Evolutionary conservation across 37 sponge, comb jelly and placozoan species (phyloP), one percentile per base, ranked within the genome.

Genomic region (Eunapius fragilis): DNA sequence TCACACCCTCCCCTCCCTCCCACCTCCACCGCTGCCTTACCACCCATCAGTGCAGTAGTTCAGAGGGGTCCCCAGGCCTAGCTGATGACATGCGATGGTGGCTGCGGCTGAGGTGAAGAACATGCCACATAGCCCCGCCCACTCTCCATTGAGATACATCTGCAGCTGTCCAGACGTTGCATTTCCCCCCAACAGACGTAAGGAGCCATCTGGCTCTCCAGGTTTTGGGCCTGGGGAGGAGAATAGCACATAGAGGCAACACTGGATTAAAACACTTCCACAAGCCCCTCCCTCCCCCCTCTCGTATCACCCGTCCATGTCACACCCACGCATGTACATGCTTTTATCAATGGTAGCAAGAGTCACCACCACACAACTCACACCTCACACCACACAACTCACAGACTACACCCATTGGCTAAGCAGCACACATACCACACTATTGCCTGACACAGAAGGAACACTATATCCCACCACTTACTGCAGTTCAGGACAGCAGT

Each of bases 121-220:
- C 34, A n/a, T 9, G 10, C 90, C 90, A 81, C 90, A 90, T 48
- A 90, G 77, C 25, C 71, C 70, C 78, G 68, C 58, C 90, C 90
- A 90, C 47, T 80, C 28, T 3, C 86, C 86, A 35, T 90, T 25
- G 67, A 37, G 67, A 33, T 48, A 81, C 12, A 90, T 37, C 82
- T 85, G 82, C 32, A 90, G 67, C 13, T 78, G 79, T 37, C 90
- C 90, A 17, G 81, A 69, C 14, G 72, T 36, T 11, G 22, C 74
- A 73, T 73, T 73, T 23, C 31, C 74, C 24, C 26, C n/a, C 9
- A 48, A 33, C 30, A 48, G 32, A 80, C 27, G 67, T 17, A 58
- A 58, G 58, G 58, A 58, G 22, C 58, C 58, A 10, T 58, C 19
- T 19, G 58, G 58, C 58, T 58, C 58, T 58, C 19, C 58, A 58